Conservation (phyloP, 2,797 vertebrate genomes). For the Gymnocypris eckloni region DNA sequence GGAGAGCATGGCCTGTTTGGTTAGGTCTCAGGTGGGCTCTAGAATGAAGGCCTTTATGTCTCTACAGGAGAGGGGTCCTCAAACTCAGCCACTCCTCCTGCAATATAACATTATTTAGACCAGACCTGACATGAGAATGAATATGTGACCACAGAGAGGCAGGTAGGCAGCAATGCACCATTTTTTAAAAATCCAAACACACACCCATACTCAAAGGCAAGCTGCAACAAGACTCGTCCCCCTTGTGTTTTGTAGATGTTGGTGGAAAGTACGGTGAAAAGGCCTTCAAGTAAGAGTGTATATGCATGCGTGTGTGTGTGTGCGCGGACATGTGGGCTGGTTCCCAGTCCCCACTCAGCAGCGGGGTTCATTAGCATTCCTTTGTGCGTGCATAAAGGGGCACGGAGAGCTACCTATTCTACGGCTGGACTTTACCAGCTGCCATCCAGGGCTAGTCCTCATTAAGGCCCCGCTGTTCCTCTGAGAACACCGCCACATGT, state of each 20-base stretch:
- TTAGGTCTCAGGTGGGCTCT: slow-evolving; percentile 57
- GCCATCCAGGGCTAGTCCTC: slow-evolving; percentile 95
- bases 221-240: slow-evolving; percentile 74
- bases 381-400: slow-evolving; percentile 96
- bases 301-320: slow-evolving; percentile 45
- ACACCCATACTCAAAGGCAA: slow-evolving; percentile 64
- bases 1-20: slow-evolving; percentile 2
- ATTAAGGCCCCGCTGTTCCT: slow-evolving; percentile 96
- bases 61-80: slow-evolving; percentile 50
- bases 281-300: slow-evolving; percentile 71
- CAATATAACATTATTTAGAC: slow-evolving; percentile 31
- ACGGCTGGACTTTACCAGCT: slow-evolving; percentile 98
- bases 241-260: slow-evolving; percentile 78
- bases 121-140: slow-evolving; percentile 32
- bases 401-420: slow-evolving; percentile 88
- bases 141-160: slow-evolving; percentile 17
- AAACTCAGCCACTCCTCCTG: slow-evolving; percentile 42
- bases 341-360: slow-evolving; percentile 96
- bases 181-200: neutral
- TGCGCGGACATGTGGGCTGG: slow-evolving; percentile 91
- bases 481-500: slow-evolving; percentile 99
- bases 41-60: slow-evolving; percentile 51
- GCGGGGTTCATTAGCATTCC: slow-evolving; percentile 98
- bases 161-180: neutral
- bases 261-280: slow-evolving; percentile 76